Conservation (phyloP, 2,888 invertebrate genomes). For the Entomobrya multifasciata region DNA sequence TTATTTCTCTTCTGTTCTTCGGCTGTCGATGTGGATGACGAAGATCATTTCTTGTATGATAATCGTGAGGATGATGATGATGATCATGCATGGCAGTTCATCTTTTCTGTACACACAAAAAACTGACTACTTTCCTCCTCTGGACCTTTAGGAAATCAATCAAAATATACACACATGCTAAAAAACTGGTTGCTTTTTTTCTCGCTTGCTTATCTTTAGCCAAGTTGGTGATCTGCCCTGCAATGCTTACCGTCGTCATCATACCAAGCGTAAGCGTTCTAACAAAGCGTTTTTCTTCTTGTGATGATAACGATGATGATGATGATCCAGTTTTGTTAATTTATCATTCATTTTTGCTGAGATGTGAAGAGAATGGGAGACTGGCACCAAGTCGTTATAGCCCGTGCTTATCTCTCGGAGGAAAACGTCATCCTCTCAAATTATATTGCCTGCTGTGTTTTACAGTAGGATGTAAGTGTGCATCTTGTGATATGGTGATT, state of each 20-base stretch:
- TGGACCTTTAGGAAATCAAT: conserved; percentile 56
- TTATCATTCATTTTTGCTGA: conserved; percentile 53
- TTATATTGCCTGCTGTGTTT: conserved; percentile 17
- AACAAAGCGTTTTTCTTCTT: neutral
- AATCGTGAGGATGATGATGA: conserved; percentile 12
- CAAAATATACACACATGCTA: conserved; percentile 25
- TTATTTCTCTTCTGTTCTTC: neutral
- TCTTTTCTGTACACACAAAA: neutral
- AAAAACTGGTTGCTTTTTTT: conserved; percentile 26
- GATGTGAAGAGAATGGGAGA: neutral
- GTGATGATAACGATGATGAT: neutral
- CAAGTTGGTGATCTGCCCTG: neutral
- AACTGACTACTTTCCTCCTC: neutral
- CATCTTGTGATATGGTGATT: conserved; percentile 35
- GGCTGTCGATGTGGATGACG: conserved; percentile 22
- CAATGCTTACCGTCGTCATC: neutral
- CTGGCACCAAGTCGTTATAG: conserved; percentile 18
- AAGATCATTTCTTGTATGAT: conserved; percentile 26
- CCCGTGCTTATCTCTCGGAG: conserved; percentile 38
- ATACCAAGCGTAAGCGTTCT: neutral
- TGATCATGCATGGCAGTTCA: neutral
- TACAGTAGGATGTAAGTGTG: neutral
- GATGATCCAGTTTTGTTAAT: conserved; percentile 59
- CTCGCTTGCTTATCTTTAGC: neutral
- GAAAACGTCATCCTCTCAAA: conserved; percentile 36